Evolutionary conservation across 2,888 invertebrate genomes (phyloP), one percentile per base, ranked within the genome.

Genomic region (Torymus texanus): DNA sequence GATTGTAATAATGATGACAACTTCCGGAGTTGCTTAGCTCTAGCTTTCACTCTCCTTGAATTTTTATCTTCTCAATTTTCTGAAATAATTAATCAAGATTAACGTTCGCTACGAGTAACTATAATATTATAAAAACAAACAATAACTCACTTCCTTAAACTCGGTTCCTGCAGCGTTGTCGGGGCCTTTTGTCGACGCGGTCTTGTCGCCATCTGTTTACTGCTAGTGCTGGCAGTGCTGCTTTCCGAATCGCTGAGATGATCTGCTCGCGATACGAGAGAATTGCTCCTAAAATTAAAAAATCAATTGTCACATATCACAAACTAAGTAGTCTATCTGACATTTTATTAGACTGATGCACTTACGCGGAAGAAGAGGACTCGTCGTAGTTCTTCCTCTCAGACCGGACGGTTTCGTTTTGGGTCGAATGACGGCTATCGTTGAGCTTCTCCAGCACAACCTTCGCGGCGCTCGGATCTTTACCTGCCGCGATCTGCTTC

Each of bases 401-500:
- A 14, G 68, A 63, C 10, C 12, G 62, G 2, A 16, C 2, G 13
- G 50, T 8, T 0, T 75, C 76, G 13, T 5, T 65, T 18, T 58
- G 51, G 1, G 56, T 12, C 1, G 63, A 56, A 12, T 53, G 65
- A 5, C 80, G 72, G 0, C 81, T 80, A 8, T 87, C 84, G 10
- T 86, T 83, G 0, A 89, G 83, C 75, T 89, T 89, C 51, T 86
- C 82, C 18, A 89, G 81, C 2, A 89, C 88, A 14, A 89, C 89
- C 79, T 88, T 89, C 0, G 84, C 89, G 2, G 85, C 21, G 58
- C 87, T 88, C 3, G 89, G 89, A 58, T 81, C 79, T 53, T 75
- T 87, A 24, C 81, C 83, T 12, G 77, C 82, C 0, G 10, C 10
- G 41, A 8, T 41, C 41, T 41, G 41, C 76, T 82, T 81, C 10